Evolutionary conservation across 2,113 vertebrate genomes (phyloP).

Genomic region (Phaethornis superciliosus): DNA sequence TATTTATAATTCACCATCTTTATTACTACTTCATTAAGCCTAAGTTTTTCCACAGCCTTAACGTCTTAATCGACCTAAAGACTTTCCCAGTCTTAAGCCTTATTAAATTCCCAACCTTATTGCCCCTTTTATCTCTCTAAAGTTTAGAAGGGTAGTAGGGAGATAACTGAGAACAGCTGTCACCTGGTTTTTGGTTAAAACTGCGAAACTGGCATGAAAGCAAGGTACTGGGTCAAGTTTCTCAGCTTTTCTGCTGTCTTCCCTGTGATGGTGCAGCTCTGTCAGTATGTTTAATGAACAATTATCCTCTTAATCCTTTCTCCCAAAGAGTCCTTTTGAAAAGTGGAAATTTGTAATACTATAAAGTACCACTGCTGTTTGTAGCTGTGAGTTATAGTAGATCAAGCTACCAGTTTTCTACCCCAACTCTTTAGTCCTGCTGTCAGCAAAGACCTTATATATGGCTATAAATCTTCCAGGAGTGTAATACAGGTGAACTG

Average conservation of each 20-base stretch:
- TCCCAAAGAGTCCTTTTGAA: neutral
- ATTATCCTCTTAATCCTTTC: neutral
- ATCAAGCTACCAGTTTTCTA: slow-evolving; percentile 14
- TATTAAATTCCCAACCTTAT: no score
- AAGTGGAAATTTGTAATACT: neutral
- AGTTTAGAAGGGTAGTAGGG: no score
- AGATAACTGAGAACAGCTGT: no score
- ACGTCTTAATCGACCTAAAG: no score
- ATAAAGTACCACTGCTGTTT: neutral
- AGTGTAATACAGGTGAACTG: slow-evolving; percentile 22
- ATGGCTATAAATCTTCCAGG: slow-evolving; percentile 4
- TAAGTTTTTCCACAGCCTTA: no score
- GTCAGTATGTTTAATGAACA: neutral
- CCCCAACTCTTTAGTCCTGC: neutral
- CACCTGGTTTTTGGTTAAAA: no score
- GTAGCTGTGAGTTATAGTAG: neutral
- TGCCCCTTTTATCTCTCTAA: no score
- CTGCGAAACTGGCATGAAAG: neutral
- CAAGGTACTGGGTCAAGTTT: neutral
- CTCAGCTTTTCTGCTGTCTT: neutral
- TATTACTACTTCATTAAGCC: no score
- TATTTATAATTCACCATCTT: no score
- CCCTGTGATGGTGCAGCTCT: neutral
- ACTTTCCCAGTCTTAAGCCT: no score
- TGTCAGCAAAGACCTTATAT: neutral